Percentiles rank a stretch among this genome's conserved stretches.
These are phyloP conservation scores for Lottia gigantea DNA, from an alignment of 2,888 invertebrate species.

Conservation along the genomic window DNA sequence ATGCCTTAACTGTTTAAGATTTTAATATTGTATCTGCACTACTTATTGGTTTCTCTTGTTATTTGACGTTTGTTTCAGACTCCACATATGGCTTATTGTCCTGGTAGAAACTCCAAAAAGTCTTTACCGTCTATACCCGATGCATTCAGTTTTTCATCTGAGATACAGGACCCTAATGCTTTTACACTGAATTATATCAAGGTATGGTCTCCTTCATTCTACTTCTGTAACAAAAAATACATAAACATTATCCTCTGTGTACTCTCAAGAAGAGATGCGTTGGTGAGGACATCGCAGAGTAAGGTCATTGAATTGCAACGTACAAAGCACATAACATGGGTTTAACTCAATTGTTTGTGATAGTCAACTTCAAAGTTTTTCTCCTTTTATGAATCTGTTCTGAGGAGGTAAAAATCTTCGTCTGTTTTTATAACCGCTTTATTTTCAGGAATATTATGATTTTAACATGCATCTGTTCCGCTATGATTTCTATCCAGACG, in stretches of 20 bases:
- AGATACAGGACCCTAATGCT: conserved; percentile 35
- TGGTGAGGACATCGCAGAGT: too few species aligned
- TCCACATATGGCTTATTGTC: conserved; percentile 41
- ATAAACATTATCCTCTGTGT: too few species aligned
- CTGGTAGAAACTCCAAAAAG: conserved; percentile 34
- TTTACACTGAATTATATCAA: conserved; percentile 38
- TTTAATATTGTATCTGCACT: too few species aligned
- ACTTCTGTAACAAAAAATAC: too few species aligned
- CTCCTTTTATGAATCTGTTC: too few species aligned
- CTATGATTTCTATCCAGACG: conserved; percentile 36
- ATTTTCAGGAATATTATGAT: conserved; percentile 44
- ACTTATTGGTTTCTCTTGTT: neutral
- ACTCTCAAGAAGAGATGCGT: too few species aligned
- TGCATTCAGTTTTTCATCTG: conserved; percentile 45
- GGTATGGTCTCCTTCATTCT: conserved; percentile 26
- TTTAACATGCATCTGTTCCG: conserved; percentile 34
- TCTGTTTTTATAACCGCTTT: neutral
- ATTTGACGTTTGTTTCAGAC: conserved; percentile 35
- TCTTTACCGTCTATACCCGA: conserved; percentile 35
- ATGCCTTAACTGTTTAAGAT: too few species aligned
- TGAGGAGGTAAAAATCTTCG: too few species aligned
- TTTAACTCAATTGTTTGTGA: too few species aligned
- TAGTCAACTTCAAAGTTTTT: too few species aligned
- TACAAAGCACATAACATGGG: too few species aligned
- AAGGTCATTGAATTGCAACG: too few species aligned